Conservation (phyloP, 92 coral and sea anemone genomes). For the Epizoanthus stellaris region DNA sequence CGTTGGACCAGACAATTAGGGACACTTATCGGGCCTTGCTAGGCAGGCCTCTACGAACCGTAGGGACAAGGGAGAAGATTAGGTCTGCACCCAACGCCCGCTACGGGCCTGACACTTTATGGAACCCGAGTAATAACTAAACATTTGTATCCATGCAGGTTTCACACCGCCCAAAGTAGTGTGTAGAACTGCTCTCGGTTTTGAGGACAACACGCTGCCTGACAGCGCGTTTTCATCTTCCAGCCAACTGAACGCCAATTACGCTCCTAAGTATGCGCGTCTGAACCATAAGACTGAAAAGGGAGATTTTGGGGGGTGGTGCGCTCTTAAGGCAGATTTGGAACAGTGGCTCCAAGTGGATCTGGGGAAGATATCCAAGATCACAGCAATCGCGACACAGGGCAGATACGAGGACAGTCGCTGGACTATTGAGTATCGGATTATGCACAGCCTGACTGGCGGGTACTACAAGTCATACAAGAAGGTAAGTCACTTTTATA, state of each 20-base stretch:
- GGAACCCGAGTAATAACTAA: too few relatives aligned
- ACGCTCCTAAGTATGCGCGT: slow-evolving; percentile 25
- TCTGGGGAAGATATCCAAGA: slow-evolving; percentile 23
- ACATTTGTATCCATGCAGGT: slow-evolving; percentile 7
- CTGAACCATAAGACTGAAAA: slow-evolving; percentile 8
- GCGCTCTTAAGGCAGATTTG: neutral
- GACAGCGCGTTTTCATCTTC: slow-evolving; percentile 19
- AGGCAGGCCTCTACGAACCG: too few relatives aligned
- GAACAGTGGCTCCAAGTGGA: slow-evolving; percentile 38
- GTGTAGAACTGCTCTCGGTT: slow-evolving; percentile 18
- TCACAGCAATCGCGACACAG: slow-evolving; percentile 25
- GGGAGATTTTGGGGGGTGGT: slow-evolving; percentile 36
- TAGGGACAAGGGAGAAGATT: too few relatives aligned
- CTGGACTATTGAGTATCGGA: neutral
- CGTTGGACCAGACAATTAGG: too few relatives aligned
- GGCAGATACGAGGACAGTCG: slow-evolving; percentile 17
- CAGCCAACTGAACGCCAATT: slow-evolving; percentile 12
- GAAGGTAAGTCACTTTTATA: neutral
- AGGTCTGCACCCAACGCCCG: too few relatives aligned
- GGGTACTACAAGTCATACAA: slow-evolving; percentile 23
- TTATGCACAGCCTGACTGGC: slow-evolving; percentile 35
- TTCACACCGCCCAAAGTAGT: slow-evolving; percentile 19
- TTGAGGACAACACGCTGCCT: slow-evolving; percentile 1
- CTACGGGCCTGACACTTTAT: too few relatives aligned
- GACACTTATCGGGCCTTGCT: too few relatives aligned